These are phyloP conservation scores for Glyphotaelius pellucidus DNA, from an alignment of 2,888 invertebrate species.

Conservation along the genomic window DNA sequence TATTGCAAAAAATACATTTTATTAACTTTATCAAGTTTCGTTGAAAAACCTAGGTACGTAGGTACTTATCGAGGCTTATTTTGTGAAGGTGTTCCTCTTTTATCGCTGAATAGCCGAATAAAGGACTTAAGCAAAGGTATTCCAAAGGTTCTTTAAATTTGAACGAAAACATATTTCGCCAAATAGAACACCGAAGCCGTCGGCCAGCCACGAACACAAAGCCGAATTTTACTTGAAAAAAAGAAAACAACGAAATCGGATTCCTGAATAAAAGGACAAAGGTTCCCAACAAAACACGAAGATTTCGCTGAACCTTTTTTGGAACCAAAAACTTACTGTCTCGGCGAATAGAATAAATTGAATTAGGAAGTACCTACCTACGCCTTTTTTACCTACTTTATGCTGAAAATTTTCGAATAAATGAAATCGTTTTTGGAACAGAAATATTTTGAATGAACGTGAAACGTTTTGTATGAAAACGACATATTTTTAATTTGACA, in stretches of 20 bases:
- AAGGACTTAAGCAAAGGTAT: not conserved
- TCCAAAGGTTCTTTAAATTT: not conserved
- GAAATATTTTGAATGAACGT: not conserved
- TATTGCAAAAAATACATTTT: too few relatives aligned
- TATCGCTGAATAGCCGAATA: not conserved
- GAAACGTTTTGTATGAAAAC: too few relatives aligned
- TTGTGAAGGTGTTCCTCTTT: not conserved
- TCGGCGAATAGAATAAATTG: not conserved
- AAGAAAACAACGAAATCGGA: not conserved
- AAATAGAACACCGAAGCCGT: not conserved
- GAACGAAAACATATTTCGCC: not conserved
- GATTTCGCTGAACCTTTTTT: not conserved
- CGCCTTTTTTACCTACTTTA: not conserved
- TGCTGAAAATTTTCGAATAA: not conserved
- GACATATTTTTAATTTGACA: too few relatives aligned
- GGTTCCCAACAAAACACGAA: not conserved
- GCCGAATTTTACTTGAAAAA: not conserved
- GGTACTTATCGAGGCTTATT: too few relatives aligned
- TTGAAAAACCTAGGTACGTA: too few relatives aligned
- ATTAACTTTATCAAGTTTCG: too few relatives aligned
- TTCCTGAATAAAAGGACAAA: not conserved
- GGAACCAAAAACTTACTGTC: not conserved
- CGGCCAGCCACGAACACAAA: not conserved
- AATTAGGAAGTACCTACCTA: not conserved
- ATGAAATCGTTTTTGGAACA: not conserved